Evolutionary conservation across 2,888 invertebrate species (phyloP), one percentile per base, ranked within the genome.

Genomic region (Anthrax anthrax): DNA sequence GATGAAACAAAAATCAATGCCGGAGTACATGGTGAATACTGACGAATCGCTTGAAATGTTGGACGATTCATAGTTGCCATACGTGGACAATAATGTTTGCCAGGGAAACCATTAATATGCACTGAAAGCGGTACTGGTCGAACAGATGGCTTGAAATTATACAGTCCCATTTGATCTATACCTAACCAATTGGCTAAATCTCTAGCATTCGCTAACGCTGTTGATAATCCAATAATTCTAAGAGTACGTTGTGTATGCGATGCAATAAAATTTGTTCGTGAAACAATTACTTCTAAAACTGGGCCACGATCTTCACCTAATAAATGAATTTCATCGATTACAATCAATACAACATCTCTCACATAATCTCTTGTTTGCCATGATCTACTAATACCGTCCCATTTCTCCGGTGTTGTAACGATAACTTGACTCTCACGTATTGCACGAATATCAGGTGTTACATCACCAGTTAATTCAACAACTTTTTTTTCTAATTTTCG

Each of bases 61-160:
- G 98, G 97, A 59, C 94, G 88, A 71, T 99, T 99, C 98, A 99
- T 99, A 0, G 95, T 87, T 51, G 95, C 85, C 98, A 99, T 99
- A 42, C 98, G 79, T 0, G 98, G 98, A 60, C 98, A 99, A 70
- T 98, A 99, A 66, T 98, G 94, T 54, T 96, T 90, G 4, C 95
- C 98, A 0, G 95, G 87, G 64, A 92, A 98, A 0, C 98, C 98
- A 43, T 84, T 81, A 56, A 96, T 91, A 60, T 94, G 94, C 14
- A 78, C 77, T 64, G 77, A 91, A 36, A 98, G 72, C 1, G 97
- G 97, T 13, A 99, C 97, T 0, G 98, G 98, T 18, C 98, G 78
- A 0, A 99, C 98, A 0, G 94, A 90, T 0, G 98, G 96, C 47
- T 95, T 80, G 65, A 99, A 99, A 71, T 99, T 99, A 69, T 88